phyloP scores from a whole-genome alignment of 2,797 vertebrate species.

The Pangasius sanitwongsei region DNA sequence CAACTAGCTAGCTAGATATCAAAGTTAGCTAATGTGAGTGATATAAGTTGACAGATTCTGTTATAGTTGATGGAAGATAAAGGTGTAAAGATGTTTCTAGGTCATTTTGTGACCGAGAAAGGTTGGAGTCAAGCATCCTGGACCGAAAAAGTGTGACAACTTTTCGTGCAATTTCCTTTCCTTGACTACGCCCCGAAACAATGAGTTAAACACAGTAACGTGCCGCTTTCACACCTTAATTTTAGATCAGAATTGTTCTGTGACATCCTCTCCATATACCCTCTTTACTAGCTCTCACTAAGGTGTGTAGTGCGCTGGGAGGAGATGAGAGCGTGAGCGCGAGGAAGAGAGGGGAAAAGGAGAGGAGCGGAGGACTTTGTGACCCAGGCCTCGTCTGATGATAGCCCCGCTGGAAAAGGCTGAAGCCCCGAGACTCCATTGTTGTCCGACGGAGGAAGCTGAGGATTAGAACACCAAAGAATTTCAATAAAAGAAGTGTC shows the following conservation, averaged over 20 bases:
- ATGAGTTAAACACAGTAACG: background rate
- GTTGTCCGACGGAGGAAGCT: slow-evolving; percentile 82
- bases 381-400: slow-evolving; percentile 72
- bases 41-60: background rate
- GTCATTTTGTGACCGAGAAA: background rate
- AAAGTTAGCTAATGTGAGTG: background rate
- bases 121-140: background rate
- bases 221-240: slow-evolving; percentile 21
- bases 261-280: slow-evolving; percentile 31
- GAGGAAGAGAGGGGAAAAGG: slow-evolving; percentile 26
- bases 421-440: slow-evolving; percentile 80
- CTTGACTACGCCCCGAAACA: background rate
- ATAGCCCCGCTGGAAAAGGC: slow-evolving; percentile 81
- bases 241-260: slow-evolving; percentile 27
- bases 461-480: slow-evolving; percentile 87
- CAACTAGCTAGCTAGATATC: background rate
- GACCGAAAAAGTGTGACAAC: background rate
- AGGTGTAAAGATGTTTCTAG: background rate
- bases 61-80: background rate
- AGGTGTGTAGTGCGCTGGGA: slow-evolving; percentile 44
- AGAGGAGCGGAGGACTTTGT: slow-evolving; percentile 66
- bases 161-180: slow-evolving; percentile 27
- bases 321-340: slow-evolving; percentile 51
- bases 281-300: slow-evolving; percentile 40
- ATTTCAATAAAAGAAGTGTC: slow-evolving; percentile 87